Percentiles rank a stretch among this genome's conserved stretches.
Evolutionary conservation across 2,888 invertebrate genomes (phyloP).

Genomic region (Uloborus plumipes): DNA sequence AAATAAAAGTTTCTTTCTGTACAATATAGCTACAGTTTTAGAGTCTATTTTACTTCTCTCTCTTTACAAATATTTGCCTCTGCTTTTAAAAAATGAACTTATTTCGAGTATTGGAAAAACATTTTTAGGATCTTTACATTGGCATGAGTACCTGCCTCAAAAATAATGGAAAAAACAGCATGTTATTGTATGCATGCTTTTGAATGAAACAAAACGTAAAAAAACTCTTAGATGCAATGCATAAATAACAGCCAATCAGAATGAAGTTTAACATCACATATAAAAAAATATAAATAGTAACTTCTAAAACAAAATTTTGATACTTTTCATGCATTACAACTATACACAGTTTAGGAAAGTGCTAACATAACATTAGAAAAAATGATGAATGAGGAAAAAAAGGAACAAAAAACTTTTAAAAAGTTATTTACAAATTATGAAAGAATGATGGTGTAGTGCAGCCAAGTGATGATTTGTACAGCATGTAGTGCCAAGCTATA

Average conservation of each 20-base stretch:
- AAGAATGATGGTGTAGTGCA: slow-evolving; percentile 56
- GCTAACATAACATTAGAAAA: slow-evolving; percentile 11
- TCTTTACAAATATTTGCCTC: slow-evolving; percentile 16
- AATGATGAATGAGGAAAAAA: slow-evolving; percentile 22
- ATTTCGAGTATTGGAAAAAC: no score
- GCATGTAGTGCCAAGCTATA: slow-evolving; percentile 61
- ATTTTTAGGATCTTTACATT: not conserved
- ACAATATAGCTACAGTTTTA: slow-evolving; percentile 43
- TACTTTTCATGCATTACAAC: not conserved
- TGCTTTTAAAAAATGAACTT: not conserved
- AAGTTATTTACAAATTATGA: slow-evolving; percentile 58
- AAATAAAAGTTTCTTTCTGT: slow-evolving; percentile 34
- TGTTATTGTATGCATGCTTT: not conserved
- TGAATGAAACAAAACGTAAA: no score
- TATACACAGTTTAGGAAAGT: slow-evolving; percentile 6
- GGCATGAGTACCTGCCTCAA: slow-evolving; percentile 10
- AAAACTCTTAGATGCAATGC: no score
- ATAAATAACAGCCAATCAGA: not conserved
- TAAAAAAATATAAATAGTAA: not conserved
- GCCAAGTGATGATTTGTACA: slow-evolving; percentile 63
- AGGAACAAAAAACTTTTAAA: slow-evolving; percentile 41
- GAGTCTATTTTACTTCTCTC: slow-evolving; percentile 23
- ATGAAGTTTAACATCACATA: not conserved
- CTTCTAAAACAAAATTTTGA: not conserved
- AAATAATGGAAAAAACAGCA: slow-evolving; percentile 4